Conservation (phyloP, 1,140 invertebrate species). For the Drosophila sechellia region DNA sequence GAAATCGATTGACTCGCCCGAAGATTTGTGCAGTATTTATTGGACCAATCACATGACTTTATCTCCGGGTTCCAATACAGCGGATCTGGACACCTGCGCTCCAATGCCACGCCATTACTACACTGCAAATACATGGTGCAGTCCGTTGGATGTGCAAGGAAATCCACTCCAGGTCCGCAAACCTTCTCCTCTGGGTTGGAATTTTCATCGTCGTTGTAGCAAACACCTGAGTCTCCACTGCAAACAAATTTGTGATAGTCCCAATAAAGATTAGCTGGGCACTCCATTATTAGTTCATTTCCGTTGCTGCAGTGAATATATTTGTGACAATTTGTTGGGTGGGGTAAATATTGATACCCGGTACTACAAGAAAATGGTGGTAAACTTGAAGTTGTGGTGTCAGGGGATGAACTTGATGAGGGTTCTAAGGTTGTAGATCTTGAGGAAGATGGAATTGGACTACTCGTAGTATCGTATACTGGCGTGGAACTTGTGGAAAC, state of each 20-base stretch:
- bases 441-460: background rate
- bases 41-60: constrained; percentile 33
- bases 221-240: background rate
- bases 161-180: constrained; percentile 21
- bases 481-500: background rate
- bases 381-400: constrained; percentile 1
- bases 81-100: constrained; percentile 14
- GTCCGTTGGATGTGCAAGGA: constrained; percentile 17
- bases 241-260: constrained; percentile 21
- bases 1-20: constrained; percentile 1
- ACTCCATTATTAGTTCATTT: constrained; percentile 9
- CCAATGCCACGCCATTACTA: constrained; percentile 23
- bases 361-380: constrained; percentile 19
- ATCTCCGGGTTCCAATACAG: constrained; percentile 30
- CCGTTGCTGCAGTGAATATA: constrained; percentile 48
- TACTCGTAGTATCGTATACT: background rate
- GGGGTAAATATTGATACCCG: constrained; percentile 25
- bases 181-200: background rate
- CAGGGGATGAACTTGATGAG: constrained; percentile 12
- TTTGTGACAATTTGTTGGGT: constrained; percentile 44
- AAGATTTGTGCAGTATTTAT: background rate
- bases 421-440: constrained; percentile 1
- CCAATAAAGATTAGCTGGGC: constrained; percentile 20
- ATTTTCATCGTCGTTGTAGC: constrained; percentile 9
- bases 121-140: constrained; percentile 45